A percentile compares a stretch with the other conserved stretches of the same genome.
Evolutionary conservation across 2,797 vertebrate species (phyloP).

Genomic region (Merluccius polli): DNA sequence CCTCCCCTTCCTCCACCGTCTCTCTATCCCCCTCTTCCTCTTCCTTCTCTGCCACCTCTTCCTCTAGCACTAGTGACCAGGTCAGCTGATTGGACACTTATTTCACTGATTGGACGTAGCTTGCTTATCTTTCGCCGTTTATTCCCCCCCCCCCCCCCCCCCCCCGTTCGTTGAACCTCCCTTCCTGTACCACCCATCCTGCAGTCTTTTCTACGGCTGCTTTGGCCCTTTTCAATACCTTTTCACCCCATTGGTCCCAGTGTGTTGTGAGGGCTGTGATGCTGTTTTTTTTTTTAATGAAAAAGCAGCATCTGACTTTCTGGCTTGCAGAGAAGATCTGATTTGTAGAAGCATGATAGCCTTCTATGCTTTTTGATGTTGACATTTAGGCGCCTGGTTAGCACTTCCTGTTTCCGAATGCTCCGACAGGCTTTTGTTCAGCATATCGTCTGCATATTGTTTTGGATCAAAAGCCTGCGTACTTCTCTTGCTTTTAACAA

Average conservation of each 20-base stretch:
- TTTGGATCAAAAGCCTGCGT: conserved; percentile 53
- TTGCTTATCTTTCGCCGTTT: conserved; percentile 53
- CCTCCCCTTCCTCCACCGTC: conserved; percentile 66
- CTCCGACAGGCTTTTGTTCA: conserved; percentile 51
- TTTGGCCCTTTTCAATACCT: conserved; percentile 13
- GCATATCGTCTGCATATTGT: background rate
- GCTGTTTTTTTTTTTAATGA: background rate
- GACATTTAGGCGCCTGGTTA: conserved; percentile 15
- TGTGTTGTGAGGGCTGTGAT: background rate
- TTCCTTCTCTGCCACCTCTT: conserved; percentile 76
- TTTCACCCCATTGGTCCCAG: conserved; percentile 16
- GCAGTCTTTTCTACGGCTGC: conserved; percentile 8
- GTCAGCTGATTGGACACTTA: conserved; percentile 62
- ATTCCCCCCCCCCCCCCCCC: conserved; percentile 40
- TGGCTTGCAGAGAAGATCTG: conserved; percentile 26
- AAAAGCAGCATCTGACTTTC: background rate
- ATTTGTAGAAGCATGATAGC: conserved; percentile 47
- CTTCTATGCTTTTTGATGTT: conserved; percentile 9
- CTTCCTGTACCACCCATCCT: conserved; percentile 12
- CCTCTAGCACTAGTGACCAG: conserved; percentile 76
- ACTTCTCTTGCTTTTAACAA: conserved; percentile 25
- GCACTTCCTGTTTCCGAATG: conserved; percentile 24
- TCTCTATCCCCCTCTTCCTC: conserved; percentile 69
- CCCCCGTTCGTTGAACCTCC: conserved; percentile 40
- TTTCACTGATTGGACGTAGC: conserved; percentile 48